Evolutionary conservation across 2,113 vertebrate species (phyloP), one percentile per base, ranked within the genome.

Genomic region (Pseudolaguvia tuberculata): DNA sequence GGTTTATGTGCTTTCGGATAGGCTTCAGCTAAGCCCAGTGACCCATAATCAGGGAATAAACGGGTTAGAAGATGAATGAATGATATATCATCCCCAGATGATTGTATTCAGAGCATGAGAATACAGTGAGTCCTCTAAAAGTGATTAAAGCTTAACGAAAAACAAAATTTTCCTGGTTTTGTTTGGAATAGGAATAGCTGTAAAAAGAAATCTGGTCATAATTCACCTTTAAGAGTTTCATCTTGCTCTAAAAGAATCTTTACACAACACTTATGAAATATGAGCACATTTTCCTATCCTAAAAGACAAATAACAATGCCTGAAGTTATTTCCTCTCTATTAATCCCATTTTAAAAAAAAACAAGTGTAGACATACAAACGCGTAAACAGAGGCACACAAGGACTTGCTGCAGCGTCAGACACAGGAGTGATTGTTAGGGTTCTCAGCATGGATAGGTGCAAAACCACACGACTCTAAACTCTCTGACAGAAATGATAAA

Each of bases 401-500:
- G 13, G 29, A 67, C 58, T 31, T 17, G 10, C 23, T 47, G 31
- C 51, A 14, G 53, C 45, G 53, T 17, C 23, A 53, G 61, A 82
- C 80, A 62, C 61, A 73, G 39, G 74, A 74, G 52, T 51, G 77
- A 21, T 79, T 81, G 75, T 83, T 42, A 50, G 71, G 51, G 27
- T 72, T 13, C 21, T 53, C 76, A 21, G 61, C 80, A 73, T 73
- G 83, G 84, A 86, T 70, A 85, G 80, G 78, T 48, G 7, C 70
- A 56, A 70, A 17, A 73, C 75, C 50, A 20, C 83, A 58, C 66
- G 67, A 57, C 78, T 84, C 70, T 17, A 52, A 12, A 72, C 59
- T 45, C 18, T 70, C 70, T 72, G 80, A 84, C 51, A 21, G 74
- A 18, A 61, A 81, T 84, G 84, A 89, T 87, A 75, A 78, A 87